Evolutionary conservation across 2,797 vertebrate genomes (phyloP), one percentile per base, ranked within the genome.

Genomic region (Heliangelus exortis): DNA sequence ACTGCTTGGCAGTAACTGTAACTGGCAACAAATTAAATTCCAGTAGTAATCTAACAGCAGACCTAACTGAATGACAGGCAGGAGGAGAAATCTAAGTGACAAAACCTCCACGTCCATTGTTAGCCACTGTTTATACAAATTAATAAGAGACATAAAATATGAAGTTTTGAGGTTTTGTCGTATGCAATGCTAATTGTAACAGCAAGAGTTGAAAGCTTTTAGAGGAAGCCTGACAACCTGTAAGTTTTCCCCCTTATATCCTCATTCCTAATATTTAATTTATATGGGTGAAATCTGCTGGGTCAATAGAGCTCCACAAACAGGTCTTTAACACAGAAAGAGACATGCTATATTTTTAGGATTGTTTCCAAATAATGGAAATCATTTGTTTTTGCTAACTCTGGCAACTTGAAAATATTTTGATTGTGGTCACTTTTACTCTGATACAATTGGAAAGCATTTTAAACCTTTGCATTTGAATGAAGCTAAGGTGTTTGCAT

Each of bases 1-100:
- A 33, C 26, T 22, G 61, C 91, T 90, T 95, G 63, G 54, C 91
- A 92, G 39, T 75, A 96, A 82, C 53, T 89, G 43, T 67, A 93
- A 93, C 47, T 47, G 45, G 45, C 43, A 91, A 62, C 50, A 58
- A 85, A 93, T 89, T 54, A 78, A 92, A 86, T 43, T 53, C 11
- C 80, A 76, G 51, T 34, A 82, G 66, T 54, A 86, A 87, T 28
- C 41, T 79, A 75, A 66, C 31, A 62, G 65, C 76, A 88, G 83
- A 94, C 41, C 34, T 85, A 69, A 39, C 9, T 55, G 54, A 51
- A 41, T 93, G 26, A 84, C 5, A 50, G 28, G 20, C 6, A 23
- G 21, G 6, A 19, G 11, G 43, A 58, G 51, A 90, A 93, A 65
- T 29, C 31, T 71, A 67, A 72, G 16, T 65, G 43, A 84, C 62